These are phyloP conservation scores for Cephus rjabovi DNA, from an alignment of 2,888 invertebrate species.

Conservation along the genomic window DNA sequence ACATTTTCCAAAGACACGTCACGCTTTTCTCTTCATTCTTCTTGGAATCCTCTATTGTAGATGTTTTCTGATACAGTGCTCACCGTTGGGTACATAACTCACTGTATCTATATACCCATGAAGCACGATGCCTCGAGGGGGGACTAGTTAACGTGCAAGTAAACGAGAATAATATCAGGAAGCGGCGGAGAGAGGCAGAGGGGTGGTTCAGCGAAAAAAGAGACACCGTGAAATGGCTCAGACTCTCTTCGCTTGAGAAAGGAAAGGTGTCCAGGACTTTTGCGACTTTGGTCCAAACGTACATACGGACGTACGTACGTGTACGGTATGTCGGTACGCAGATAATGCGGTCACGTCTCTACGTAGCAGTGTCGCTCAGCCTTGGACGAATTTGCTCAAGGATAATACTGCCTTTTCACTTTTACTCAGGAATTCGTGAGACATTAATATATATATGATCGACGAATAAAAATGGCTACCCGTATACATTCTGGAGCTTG, in stretches of 20 bases:
- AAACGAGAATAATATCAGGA: no score
- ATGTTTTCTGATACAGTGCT: no score
- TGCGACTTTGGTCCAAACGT: background rate
- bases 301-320: background rate
- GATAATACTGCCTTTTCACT: conserved; percentile 12
- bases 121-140: no score
- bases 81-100: no score
- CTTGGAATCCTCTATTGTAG: no score
- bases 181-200: no score
- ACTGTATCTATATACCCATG: no score
- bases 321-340: background rate
- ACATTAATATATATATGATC: background rate
- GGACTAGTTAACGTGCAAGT: no score
- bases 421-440: background rate
- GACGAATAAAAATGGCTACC: background rate
- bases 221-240: no score
- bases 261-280: background rate
- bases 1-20: no score
- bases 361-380: conserved; percentile 13
- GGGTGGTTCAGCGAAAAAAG: no score
- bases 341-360: background rate
- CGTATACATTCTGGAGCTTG: background rate
- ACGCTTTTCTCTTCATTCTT: no score
- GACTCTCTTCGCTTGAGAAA: background rate
- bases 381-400: conserved; percentile 37